phyloP scores from a whole-genome alignment of 2,113 vertebrate species.

The Tenrec ecaudatus region DNA sequence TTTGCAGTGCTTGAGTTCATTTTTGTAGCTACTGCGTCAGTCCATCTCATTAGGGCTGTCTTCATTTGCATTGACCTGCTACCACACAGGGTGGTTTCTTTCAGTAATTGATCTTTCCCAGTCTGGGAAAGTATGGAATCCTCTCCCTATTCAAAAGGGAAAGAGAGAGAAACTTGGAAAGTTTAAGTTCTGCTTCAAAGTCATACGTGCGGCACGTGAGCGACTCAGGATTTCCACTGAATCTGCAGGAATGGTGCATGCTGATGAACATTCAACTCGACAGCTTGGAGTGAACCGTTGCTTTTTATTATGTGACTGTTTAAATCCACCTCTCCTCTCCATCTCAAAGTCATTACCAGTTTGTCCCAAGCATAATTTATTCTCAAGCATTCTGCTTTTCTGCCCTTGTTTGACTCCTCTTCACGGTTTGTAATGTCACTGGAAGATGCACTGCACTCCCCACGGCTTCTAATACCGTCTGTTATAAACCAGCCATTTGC shows the following conservation, averaged over 20 bases:
- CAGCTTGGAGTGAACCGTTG: not conserved
- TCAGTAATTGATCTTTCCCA: not conserved
- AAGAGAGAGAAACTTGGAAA: not conserved
- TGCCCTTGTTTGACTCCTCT: not conserved
- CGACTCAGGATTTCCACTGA: conserved; percentile 4
- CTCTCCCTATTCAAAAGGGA: not conserved
- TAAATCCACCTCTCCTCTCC: not conserved
- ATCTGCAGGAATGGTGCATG: not conserved
- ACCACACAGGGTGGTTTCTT: not conserved
- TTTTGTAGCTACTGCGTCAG: not conserved
- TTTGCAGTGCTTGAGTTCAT: no score
- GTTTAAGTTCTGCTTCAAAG: not conserved
- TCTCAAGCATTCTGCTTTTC: not conserved
- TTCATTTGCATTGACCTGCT: not conserved
- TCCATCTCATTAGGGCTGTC: not conserved
- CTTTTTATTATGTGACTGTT: not conserved
- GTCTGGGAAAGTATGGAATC: not conserved
- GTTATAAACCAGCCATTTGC: conserved; percentile 53
- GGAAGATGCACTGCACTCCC: not conserved
- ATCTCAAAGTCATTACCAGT: not conserved
- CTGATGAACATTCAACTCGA: not conserved
- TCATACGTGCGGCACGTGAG: not conserved
- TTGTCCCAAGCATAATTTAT: not conserved
- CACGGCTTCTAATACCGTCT: conserved; percentile 32
- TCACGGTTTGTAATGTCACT: not conserved